Conservation (phyloP, 2,797 vertebrate genomes). For the Helicolenus hilgendorfi region DNA sequence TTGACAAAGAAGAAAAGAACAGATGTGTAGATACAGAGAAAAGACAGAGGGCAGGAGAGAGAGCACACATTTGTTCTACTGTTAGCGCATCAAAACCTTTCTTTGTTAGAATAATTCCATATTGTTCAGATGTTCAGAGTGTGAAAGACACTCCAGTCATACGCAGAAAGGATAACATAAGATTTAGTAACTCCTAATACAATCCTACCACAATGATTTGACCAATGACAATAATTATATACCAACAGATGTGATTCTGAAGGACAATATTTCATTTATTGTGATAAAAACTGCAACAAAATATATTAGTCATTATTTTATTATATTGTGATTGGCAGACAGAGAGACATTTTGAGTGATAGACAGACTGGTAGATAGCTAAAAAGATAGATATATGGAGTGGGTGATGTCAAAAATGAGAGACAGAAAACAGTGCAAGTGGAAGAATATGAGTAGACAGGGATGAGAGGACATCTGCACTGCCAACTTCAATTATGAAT, state of each 20-base stretch:
- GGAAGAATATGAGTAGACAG: slow-evolving; percentile 57
- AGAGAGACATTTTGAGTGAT: background rate
- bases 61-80: background rate
- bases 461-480: slow-evolving; percentile 68
- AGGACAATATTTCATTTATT: background rate
- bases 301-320: background rate
- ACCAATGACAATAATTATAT: background rate
- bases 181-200: background rate
- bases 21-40: background rate
- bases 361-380: background rate
- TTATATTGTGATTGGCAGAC: background rate
- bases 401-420: slow-evolving; percentile 10
- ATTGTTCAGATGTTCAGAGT: slow-evolving; percentile 9
- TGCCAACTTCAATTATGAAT: slow-evolving; percentile 77
- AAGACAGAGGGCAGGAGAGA: background rate
- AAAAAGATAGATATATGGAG: background rate
- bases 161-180: background rate
- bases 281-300: background rate
- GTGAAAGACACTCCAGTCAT: slow-evolving; percentile 8
- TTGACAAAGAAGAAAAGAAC: background rate
- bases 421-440: slow-evolving; percentile 40
- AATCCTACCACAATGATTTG: background rate
- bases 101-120: background rate
- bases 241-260: background rate
- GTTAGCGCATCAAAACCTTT: slow-evolving; percentile 1